These are phyloP conservation scores for Neogale vison DNA, from an alignment of 2,113 vertebrate species.

Conservation along the genomic window DNA sequence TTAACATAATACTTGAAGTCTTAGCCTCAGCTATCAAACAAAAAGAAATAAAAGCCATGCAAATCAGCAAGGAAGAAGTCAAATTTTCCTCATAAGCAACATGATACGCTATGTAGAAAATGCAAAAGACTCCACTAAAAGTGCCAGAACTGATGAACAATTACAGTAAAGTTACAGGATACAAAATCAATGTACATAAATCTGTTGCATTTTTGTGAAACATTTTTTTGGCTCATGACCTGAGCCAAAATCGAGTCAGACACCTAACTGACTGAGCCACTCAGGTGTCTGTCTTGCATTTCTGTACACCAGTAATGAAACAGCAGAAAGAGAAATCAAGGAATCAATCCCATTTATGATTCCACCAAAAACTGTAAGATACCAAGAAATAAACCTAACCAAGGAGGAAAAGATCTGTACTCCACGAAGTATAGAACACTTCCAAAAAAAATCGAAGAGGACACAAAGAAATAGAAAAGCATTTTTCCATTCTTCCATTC, in stretches of 20 bases:
- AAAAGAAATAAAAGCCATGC: neutral
- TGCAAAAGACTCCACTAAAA: neutral
- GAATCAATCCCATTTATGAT: neutral
- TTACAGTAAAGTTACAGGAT: neutral
- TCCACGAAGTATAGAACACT: neutral
- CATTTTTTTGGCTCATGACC: too few species aligned
- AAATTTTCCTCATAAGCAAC: neutral
- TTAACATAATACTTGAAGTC: neutral
- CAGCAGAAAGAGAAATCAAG: neutral
- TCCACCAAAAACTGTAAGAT: neutral
- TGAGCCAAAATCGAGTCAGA: neutral
- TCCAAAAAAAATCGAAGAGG: neutral
- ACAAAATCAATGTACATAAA: neutral
- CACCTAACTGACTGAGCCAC: neutral
- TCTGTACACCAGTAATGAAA: neutral
- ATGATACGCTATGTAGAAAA: neutral
- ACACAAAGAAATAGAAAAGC: neutral
- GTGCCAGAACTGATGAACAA: neutral
- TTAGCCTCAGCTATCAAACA: neutral
- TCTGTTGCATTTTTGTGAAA: neutral
- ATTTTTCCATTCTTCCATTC: neutral
- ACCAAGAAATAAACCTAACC: neutral
- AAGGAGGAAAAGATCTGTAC: neutral
- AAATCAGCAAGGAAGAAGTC: neutral
- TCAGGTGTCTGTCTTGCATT: neutral